These are phyloP conservation scores for Calliopum simillimum DNA, from an alignment of 2,888 invertebrate genomes.

Conservation along the genomic window DNA sequence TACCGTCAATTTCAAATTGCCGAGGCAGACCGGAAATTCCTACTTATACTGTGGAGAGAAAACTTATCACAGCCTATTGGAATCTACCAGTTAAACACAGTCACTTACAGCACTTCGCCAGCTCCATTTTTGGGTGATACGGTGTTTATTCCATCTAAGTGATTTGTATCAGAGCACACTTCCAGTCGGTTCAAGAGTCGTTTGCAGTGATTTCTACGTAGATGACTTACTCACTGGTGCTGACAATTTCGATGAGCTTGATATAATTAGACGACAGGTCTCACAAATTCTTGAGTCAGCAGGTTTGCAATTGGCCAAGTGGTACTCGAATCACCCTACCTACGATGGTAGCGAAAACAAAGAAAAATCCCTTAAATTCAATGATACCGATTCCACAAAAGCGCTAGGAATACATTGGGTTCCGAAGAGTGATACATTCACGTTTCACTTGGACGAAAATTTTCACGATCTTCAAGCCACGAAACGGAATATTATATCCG, in stretches of 20 bases:
- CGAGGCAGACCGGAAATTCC: conserved; percentile 12
- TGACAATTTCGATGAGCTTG: background rate
- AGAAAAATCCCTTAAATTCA: conserved; percentile 28
- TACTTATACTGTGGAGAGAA: conserved; percentile 17
- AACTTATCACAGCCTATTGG: background rate
- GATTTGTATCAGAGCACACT: background rate
- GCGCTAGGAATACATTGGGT: too few species aligned
- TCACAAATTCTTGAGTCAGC: conserved; percentile 2
- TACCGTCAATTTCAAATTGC: conserved; percentile 6
- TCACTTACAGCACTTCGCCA: too few species aligned
- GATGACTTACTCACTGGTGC: background rate
- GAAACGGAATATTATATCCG: too few species aligned
- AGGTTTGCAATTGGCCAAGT: conserved; percentile 35
- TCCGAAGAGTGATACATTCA: too few species aligned
- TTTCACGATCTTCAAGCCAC: too few species aligned
- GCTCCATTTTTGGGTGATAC: background rate
- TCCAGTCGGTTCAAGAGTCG: background rate
- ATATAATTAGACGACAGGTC: background rate
- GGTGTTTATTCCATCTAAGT: background rate
- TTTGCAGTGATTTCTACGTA: background rate
- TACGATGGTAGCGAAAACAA: conserved; percentile 7
- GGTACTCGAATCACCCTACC: conserved; percentile 28
- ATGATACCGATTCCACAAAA: conserved; percentile 10
- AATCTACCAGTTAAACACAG: too few species aligned
- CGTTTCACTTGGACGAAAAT: too few species aligned